Conservation (phyloP, 2,113 vertebrate species). For the Platysteira castanea region DNA sequence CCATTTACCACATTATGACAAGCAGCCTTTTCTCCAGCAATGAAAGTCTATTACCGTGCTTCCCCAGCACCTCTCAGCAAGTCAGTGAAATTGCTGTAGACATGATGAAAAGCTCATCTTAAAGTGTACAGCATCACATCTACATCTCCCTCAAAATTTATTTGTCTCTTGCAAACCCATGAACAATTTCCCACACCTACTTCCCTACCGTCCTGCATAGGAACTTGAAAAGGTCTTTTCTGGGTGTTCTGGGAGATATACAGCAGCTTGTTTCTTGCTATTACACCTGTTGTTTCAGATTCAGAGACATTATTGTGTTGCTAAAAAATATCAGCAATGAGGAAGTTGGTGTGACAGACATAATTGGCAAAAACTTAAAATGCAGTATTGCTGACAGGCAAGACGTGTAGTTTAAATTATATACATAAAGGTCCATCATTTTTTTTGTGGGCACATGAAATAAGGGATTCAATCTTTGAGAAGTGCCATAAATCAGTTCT, state of each 20-base stretch:
- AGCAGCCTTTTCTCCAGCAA: neutral
- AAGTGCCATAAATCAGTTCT: neutral
- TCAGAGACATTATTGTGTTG: neutral
- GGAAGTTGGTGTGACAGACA: neutral
- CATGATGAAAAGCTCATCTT: neutral
- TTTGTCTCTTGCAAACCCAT: neutral
- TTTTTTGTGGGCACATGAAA: neutral
- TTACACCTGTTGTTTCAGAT: neutral
- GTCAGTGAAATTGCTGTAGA: neutral
- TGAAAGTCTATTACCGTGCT: neutral
- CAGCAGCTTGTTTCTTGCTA: neutral
- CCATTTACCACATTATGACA: neutral
- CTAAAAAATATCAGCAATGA: neutral
- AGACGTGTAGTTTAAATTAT: fast-evolving
- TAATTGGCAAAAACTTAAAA: neutral
- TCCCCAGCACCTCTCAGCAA: neutral
- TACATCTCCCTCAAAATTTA: neutral
- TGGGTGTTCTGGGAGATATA: neutral
- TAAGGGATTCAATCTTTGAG: neutral
- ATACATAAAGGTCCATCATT: neutral
- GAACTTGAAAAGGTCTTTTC: neutral
- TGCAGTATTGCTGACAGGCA: neutral
- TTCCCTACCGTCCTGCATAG: neutral
- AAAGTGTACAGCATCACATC: neutral
- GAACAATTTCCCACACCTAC: neutral